Evolutionary conservation across 2,797 vertebrate genomes (phyloP).

Genomic region (Hippocampus kuda): DNA sequence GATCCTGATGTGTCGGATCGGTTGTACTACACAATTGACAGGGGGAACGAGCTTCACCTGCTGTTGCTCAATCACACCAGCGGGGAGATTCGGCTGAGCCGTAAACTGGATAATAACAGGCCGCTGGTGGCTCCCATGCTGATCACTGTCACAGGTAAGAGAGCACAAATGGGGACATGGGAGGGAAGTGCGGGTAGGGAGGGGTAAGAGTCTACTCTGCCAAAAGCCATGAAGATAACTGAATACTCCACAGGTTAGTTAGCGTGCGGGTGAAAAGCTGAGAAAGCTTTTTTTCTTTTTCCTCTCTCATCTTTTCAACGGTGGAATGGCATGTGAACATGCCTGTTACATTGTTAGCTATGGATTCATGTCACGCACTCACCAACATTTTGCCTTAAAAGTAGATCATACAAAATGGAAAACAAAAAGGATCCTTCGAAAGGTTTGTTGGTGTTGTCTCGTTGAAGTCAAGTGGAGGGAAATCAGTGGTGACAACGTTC

Average conservation of each 20-base stretch:
- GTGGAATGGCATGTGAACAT: background rate
- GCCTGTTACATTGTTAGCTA: background rate
- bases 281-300: background rate
- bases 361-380: background rate
- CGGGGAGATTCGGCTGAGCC: constrained; percentile 90
- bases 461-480: constrained; percentile 37
- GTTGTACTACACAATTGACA: constrained; percentile 90
- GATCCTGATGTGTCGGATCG: constrained; percentile 91
- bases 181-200: constrained; percentile 11
- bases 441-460: constrained; percentile 14
- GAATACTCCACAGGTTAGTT: constrained; percentile 24
- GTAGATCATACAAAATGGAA: constrained; percentile 5
- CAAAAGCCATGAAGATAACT: constrained; percentile 37
- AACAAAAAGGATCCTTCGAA: constrained; percentile 34
- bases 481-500: background rate
- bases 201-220: constrained; percentile 29
- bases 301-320: background rate
- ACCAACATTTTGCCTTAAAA: background rate
- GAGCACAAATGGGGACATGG: constrained; percentile 24
- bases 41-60: constrained; percentile 91
- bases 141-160: constrained; percentile 94
- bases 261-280: constrained; percentile 10
- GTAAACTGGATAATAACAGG: constrained; percentile 96
- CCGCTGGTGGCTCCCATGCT: constrained; percentile 93
- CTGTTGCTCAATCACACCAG: constrained; percentile 92